Evolutionary conservation across 2,113 vertebrate genomes (phyloP).

Genomic region (Vicugna pacos): DNA sequence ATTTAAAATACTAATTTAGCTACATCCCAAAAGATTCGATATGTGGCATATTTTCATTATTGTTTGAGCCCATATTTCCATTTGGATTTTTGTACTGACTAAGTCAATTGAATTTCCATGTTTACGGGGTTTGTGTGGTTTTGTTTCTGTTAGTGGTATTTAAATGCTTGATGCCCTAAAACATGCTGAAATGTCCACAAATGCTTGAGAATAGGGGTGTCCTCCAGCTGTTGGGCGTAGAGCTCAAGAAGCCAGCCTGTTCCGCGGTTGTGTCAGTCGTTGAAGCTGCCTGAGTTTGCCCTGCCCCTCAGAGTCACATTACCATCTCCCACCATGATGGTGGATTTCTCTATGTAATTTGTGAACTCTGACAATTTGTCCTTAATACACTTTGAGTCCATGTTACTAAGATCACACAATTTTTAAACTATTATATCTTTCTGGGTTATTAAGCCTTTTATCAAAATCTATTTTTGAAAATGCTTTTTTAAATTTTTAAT

Average conservation of each 20-base stretch:
- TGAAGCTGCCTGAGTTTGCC: fast-evolving
- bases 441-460: neutral
- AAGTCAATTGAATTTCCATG: neutral
- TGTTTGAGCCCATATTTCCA: neutral
- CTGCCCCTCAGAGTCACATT: neutral
- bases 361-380: neutral
- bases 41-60: neutral
- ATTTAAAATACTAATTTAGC: neutral
- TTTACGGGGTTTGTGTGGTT: neutral
- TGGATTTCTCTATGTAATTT: neutral
- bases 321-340: too few relatives aligned
- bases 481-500: neutral
- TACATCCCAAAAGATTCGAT: neutral
- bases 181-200: neutral
- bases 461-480: neutral
- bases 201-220: neutral
- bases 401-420: neutral
- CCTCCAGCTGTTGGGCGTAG: fast-evolving
- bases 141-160: neutral
- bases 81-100: neutral
- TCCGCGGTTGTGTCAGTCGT: neutral
- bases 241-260: neutral
- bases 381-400: neutral
- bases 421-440: neutral
- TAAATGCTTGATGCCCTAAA: neutral